phyloP scores from a whole-genome alignment of 2,888 invertebrate genomes.

The Drosophila sordidapex region DNA sequence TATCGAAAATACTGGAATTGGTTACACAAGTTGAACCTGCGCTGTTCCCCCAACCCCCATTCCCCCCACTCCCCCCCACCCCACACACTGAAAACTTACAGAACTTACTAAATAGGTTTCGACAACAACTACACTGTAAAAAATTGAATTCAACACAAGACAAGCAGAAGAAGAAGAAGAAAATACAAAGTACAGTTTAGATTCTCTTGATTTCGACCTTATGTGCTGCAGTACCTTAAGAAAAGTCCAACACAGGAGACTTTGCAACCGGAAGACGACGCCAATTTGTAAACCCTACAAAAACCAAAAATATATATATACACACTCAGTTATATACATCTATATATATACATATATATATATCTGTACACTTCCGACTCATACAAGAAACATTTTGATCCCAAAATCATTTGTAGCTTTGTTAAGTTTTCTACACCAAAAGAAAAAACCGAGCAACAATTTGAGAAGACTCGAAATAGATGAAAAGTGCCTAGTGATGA shows the following conservation, averaged over 20 bases:
- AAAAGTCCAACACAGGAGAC: conserved; percentile 33
- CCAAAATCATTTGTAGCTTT: conserved; percentile 29
- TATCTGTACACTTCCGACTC: conserved; percentile 1
- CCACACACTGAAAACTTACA: neutral
- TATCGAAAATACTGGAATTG: conserved; percentile 30
- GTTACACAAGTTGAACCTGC: conserved; percentile 19
- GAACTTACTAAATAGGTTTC: conserved; percentile 60
- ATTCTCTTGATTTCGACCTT: conserved; percentile 41
- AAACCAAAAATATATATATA: conserved; percentile 1
- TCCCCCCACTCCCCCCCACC: neutral
- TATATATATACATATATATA: neutral
- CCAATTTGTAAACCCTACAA: conserved; percentile 44
- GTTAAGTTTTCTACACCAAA: conserved; percentile 21
- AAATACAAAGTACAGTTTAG: conserved; percentile 10
- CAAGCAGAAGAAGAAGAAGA: conserved; percentile 5
- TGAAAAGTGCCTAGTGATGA: conserved; percentile 69
- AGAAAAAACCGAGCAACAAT: neutral
- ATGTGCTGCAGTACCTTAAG: conserved; percentile 71
- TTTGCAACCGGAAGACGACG: conserved; percentile 37
- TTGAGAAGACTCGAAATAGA: conserved; percentile 30
- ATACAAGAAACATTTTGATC: neutral
- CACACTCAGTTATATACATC: neutral
- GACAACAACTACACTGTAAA: conserved; percentile 42
- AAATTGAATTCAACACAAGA: conserved; percentile 6
- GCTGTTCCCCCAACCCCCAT: neutral